Evolutionary conservation across 2,113 vertebrate species (phyloP).

Genomic region (Anseranas semipalmata): DNA sequence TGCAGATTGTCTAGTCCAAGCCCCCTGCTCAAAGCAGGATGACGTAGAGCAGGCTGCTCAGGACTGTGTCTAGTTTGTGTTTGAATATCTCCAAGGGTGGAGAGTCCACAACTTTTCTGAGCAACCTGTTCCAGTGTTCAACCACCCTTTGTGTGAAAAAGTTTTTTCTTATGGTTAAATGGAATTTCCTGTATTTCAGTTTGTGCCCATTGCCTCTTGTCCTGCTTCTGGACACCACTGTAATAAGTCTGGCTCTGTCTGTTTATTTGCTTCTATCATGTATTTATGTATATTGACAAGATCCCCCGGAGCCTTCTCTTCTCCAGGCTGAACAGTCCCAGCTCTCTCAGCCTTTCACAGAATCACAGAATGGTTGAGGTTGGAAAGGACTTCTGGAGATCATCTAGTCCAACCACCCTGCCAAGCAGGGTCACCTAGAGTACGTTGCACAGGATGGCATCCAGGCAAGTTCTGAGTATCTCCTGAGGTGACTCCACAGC

Average conservation of each 20-base stretch:
- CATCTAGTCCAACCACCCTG: no score
- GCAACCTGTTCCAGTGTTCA: background rate
- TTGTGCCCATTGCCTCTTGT: background rate
- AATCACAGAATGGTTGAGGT: no score
- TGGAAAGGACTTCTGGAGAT: no score
- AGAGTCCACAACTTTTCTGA: background rate
- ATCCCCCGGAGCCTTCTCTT: background rate
- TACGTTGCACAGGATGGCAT: no score
- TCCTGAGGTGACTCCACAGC: no score
- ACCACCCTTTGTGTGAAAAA: background rate
- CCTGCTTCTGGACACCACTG: background rate
- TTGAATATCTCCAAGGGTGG: background rate
- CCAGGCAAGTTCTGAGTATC: no score
- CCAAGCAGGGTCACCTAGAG: no score
- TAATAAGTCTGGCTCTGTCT: background rate
- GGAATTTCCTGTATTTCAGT: background rate
- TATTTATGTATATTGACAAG: background rate
- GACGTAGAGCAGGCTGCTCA: background rate
- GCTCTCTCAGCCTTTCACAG: background rate
- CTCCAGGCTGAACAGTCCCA: background rate
- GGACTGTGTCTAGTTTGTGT: background rate
- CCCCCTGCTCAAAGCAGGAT: background rate
- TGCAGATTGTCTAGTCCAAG: background rate
- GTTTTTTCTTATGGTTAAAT: background rate
- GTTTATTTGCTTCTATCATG: background rate